phyloP scores from a whole-genome alignment of 2,113 vertebrate genomes.

The Callipepla californica region DNA sequence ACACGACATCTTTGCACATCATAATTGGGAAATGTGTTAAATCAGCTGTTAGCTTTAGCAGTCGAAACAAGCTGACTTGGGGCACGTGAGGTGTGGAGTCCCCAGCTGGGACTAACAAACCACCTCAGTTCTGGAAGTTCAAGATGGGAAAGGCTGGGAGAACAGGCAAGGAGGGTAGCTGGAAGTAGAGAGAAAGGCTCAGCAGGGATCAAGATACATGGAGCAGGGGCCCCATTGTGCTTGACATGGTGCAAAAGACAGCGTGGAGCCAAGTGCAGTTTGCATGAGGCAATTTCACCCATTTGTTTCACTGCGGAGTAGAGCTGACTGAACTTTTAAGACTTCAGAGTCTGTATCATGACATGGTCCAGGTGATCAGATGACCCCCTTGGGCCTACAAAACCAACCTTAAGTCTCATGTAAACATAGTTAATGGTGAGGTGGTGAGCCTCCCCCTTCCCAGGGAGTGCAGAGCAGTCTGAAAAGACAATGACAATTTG shows the following conservation, averaged over 20 bases:
- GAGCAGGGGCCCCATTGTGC: accelerated
- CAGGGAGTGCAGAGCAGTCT: not conserved
- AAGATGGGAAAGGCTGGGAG: not conserved
- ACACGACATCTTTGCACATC: not conserved
- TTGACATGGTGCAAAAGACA: not conserved
- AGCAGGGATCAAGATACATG: not conserved
- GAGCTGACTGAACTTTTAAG: not conserved
- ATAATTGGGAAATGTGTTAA: constrained; percentile 61
- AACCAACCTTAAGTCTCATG: not conserved
- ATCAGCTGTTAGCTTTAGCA: not conserved
- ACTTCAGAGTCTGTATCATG: not conserved
- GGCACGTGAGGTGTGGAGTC: not conserved
- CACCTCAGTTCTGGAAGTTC: not conserved
- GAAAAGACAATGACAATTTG: not conserved
- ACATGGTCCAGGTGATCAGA: not conserved
- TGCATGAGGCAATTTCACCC: accelerated
- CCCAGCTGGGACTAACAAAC: not conserved
- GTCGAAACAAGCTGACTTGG: not conserved
- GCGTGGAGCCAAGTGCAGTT: not conserved
- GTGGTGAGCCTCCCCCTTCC: not conserved
- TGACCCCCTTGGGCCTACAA: not conserved
- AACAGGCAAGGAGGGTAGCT: not conserved
- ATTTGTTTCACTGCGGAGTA: not conserved
- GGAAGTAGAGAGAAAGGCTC: not conserved
- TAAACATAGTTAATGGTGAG: not conserved